Base-by-base conservation (phyloP, 2,888 invertebrate genomes). In the Cactoblastis cactorum region DNA sequence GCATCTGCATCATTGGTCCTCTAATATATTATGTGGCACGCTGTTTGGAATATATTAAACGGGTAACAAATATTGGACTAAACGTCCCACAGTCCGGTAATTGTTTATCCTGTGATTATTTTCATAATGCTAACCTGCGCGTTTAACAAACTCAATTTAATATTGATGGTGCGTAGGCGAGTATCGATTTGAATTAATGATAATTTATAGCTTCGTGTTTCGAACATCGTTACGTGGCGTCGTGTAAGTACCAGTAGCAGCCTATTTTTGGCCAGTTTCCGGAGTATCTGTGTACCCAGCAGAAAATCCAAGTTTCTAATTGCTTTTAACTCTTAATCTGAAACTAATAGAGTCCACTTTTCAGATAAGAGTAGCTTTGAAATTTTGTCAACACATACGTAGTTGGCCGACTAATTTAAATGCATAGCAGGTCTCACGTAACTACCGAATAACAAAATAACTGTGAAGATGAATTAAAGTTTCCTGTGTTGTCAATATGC, bases 121-220 rank as follows among this genome's bases (percentile, higher is more conserved):
- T 41, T 39, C 18, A 28, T 55, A 53, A 52, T 50, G 52, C 50
- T 52, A n/a, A 49, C 28, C 5, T 28, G 9, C 9, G 28, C 28
- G 28, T 28, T 28, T 28, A 28, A 28, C 9, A 28, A 76, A 77
- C 79, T 83, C 74, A 80, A 69, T 61, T 62, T 58, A 61, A 69
- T 76, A 77, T 80, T 67, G 71, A 64, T 69, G 69, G 71, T 69
- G 72, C 71, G 81, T 81, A 70, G 79, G 79, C 74, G 71, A 77
- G 70, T 71, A 71, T 76, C 73, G 78, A 80, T 85, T 78, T 76
- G 79, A 84, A 86, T 85, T 78, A 80, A 77, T 71, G 69, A 75
- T 80, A 73, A 83, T 84, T 81, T 84, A 83, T 80, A 55, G 69
- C 65, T 45, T 62, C 58, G 62, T 74, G 76, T 77, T 80, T 77